Evolutionary conservation across 2,113 vertebrate genomes (phyloP).

Genomic region (Dasyprocta punctata): DNA sequence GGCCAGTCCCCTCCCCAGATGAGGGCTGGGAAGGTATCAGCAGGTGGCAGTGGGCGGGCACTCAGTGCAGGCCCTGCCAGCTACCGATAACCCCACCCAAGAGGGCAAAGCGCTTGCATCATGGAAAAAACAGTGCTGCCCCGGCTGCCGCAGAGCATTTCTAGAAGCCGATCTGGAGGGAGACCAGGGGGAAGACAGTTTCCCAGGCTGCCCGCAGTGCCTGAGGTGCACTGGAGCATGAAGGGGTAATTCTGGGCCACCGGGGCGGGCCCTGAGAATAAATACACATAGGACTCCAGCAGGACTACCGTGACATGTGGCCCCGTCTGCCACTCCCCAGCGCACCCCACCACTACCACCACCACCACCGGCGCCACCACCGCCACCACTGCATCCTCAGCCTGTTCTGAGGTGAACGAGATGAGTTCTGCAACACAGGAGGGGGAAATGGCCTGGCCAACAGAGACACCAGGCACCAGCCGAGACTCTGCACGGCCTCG

Average conservation of each 20-base stretch:
- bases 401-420: neutral
- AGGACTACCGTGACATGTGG: conserved; percentile 61
- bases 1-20: neutral
- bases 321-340: neutral
- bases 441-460: neutral
- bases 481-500: neutral
- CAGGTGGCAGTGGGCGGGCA: conserved; percentile 64
- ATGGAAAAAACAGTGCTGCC: conserved; percentile 86
- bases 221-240: conserved; percentile 79
- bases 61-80: neutral
- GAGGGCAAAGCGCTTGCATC: conserved; percentile 88
- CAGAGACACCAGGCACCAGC: neutral
- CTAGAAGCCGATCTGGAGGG: conserved; percentile 84
- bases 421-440: neutral
- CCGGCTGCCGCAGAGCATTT: conserved; percentile 75
- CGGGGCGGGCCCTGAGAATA: conserved; percentile 69
- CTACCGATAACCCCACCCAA: conserved; percentile 82
- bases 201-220: conserved; percentile 74
- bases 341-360: neutral
- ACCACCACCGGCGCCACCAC: neutral
- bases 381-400: neutral
- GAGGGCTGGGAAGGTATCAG: neutral
- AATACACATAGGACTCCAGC: conserved; percentile 70
- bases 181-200: conserved; percentile 87
- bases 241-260: conserved; percentile 87